Conservation (phyloP, 2,888 invertebrate species). For the Melipona bicolor region DNA sequence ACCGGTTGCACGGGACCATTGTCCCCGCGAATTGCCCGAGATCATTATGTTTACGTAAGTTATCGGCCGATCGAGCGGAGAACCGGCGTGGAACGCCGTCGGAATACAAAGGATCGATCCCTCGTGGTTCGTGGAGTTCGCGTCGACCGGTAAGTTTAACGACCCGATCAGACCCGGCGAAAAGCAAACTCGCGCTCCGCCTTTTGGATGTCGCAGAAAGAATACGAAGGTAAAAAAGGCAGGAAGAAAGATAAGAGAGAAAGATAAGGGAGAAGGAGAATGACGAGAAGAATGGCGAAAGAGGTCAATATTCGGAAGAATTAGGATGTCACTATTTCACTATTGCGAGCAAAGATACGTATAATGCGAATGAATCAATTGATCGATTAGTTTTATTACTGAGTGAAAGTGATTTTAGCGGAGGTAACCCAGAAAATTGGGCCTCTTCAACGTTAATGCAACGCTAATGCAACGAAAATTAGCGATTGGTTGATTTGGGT, state of each 20-base stretch:
- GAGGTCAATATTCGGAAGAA: slow-evolving; percentile 37
- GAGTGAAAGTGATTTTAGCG: no score
- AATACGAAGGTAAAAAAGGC: not conserved
- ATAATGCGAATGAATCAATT: no score
- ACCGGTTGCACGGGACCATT: not conserved
- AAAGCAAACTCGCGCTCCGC: slow-evolving; percentile 18
- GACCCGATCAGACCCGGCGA: not conserved
- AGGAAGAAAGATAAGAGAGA: not conserved
- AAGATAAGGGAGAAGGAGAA: not conserved
- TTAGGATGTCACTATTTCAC: slow-evolving; percentile 15
- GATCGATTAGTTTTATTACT: no score
- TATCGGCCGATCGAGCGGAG: slow-evolving; percentile 6
- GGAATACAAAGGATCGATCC: slow-evolving; percentile 2
- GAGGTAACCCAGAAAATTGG: no score
- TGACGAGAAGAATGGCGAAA: not conserved
- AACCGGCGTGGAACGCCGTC: not conserved
- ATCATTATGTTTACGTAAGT: slow-evolving; percentile 33
- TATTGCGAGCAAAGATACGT: no score
- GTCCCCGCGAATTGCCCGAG: slow-evolving; percentile 31
- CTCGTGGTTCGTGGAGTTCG: no score
- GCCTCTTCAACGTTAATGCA: no score
- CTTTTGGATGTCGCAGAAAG: not conserved
- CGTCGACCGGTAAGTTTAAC: slow-evolving; percentile 23
- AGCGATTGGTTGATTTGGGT: no score
- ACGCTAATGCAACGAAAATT: no score